Conservation (phyloP, 2,797 vertebrate genomes). For the Leuciscus waleckii region DNA sequence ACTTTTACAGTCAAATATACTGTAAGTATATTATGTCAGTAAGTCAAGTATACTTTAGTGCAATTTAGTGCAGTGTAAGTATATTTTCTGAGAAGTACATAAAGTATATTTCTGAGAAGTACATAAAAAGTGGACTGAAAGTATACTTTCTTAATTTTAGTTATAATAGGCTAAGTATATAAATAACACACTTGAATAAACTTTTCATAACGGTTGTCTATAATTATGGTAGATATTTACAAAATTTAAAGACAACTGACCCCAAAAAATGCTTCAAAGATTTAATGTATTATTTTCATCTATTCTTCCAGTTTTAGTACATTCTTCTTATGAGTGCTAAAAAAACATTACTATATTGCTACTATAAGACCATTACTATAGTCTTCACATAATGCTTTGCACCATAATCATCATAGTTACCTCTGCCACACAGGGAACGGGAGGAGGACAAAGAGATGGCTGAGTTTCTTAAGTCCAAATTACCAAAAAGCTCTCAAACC, state of each 20-base stretch:
- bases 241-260: background rate
- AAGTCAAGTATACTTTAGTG: too few relatives aligned
- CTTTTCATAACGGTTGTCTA: background rate
- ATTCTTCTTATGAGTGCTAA: background rate
- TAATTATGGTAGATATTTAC: background rate
- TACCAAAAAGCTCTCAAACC: conserved; percentile 80
- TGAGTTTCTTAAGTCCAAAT: conserved; percentile 87
- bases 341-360: background rate
- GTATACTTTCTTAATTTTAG: too few relatives aligned
- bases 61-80: too few relatives aligned
- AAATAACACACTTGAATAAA: too few relatives aligned
- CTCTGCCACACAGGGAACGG: conserved; percentile 78
- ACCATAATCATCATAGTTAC: conserved; percentile 7
- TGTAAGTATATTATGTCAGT: too few relatives aligned
- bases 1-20: too few relatives aligned
- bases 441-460: conserved; percentile 94
- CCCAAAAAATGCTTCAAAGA: background rate
- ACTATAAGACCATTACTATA: too few relatives aligned
- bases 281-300: background rate
- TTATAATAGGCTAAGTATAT: too few relatives aligned
- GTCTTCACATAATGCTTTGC: conserved; percentile 19
- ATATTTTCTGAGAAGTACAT: too few relatives aligned
- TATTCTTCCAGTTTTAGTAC: background rate
- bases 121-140: too few relatives aligned
- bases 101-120: too few relatives aligned